Conservation (phyloP, 1,140 invertebrate genomes). For the Papilio polytes region DNA sequence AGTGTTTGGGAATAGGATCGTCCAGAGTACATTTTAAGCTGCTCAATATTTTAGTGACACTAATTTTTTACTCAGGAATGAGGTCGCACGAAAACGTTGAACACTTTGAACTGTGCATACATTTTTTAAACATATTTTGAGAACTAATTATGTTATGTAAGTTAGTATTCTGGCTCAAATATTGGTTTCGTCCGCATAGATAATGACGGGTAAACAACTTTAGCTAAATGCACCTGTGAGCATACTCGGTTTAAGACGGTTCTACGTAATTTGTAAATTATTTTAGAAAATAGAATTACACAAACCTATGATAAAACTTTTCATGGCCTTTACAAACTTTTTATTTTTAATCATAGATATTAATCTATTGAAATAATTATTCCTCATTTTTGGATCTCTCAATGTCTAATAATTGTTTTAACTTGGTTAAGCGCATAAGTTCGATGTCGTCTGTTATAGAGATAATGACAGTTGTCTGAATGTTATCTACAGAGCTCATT, state of each 20-base stretch:
- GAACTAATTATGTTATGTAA: conserved; percentile 3
- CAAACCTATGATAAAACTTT: not conserved
- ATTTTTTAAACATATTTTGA: conserved; percentile 9
- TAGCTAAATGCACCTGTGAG: not conserved
- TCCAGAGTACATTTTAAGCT: conserved; percentile 2
- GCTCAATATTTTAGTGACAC: conserved; percentile 3
- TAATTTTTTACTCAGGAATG: conserved; percentile 17
- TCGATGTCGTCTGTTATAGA: not conserved
- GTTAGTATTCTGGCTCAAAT: not conserved
- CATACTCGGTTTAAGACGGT: too few species aligned
- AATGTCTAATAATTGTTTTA: not conserved
- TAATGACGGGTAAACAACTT: not conserved
- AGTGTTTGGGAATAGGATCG: not conserved
- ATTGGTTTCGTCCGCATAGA: not conserved
- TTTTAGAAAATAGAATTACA: not conserved
- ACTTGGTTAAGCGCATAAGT: not conserved
- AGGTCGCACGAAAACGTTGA: conserved; percentile 1
- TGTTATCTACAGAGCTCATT: conserved; percentile 17
- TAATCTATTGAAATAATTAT: not conserved
- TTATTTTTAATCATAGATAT: not conserved
- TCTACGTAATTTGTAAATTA: not conserved
- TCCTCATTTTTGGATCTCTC: not conserved
- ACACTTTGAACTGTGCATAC: conserved; percentile 1
- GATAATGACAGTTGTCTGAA: conserved; percentile 7
- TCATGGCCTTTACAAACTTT: not conserved